Evolutionary conservation across 1,140 invertebrate species (phyloP), one percentile per base, ranked within the genome.

Genomic region (Drosophila parabipectinata): DNA sequence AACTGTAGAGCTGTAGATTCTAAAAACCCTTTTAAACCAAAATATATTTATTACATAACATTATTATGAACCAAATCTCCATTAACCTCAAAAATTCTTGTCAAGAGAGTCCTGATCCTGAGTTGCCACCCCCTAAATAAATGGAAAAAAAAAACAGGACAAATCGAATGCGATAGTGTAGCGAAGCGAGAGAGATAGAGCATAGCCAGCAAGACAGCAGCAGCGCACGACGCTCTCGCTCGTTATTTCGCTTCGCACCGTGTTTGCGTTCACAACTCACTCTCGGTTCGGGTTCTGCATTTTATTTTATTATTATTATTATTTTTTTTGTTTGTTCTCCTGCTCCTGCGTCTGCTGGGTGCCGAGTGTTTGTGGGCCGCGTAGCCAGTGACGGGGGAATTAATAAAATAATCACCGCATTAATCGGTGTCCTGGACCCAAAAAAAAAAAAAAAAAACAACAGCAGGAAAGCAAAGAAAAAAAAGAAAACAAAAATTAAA

Each of bases 261-360:
- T 82, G 82, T 88, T 88, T 82, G 83, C 82, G 82, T 87, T 87
- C 79, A 87, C 82, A 87, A 88, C 82, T 84, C 80, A 74, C 63
- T 21, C 44, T 77, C 75, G 75, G 83, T 87, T 87, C 82, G 82
- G 81, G 82, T 87, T 87, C 82, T 87, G 82, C 82, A 87, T 87
- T 87, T 87, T 87, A 87, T 87, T 87, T 87, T 87, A 87, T 87
- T 87, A 85, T 83, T 83, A 84, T 87, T 83, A 79, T 85, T 83
- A 76, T 84, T 84, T 87, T 87, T 87, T 88, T 78, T 87, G 62
- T 82, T 87, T 87, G 73, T 81, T 57, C 26, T 28, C 26, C 79
- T 83, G 75, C 79, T 85, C 74, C 79, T 80, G 44, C 15, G 62
- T 62, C 68, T 79, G 64, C 44, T 47, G 14, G 50, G 34, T 72